Conservation (phyloP, 2,888 invertebrate species). For the Eristalis tenax region DNA sequence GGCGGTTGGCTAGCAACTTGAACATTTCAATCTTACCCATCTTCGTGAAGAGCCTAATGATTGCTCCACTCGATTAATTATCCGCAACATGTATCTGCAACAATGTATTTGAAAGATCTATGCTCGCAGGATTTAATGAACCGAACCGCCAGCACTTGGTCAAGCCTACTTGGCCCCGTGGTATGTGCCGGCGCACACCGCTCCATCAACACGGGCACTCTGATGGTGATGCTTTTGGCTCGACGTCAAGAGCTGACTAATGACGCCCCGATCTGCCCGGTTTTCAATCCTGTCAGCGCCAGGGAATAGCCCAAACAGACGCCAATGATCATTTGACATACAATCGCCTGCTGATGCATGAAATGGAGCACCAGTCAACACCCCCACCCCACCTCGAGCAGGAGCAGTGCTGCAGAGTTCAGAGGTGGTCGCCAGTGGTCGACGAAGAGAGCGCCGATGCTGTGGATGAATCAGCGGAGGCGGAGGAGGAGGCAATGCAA, state of each 20-base stretch:
- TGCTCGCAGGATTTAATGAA: not conserved
- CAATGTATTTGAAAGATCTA: not conserved
- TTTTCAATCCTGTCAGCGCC: too few species aligned
- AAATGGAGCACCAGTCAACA: not conserved
- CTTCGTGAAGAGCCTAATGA: not conserved
- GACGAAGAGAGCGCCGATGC: not conserved
- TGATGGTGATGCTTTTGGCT: slow-evolving; percentile 8
- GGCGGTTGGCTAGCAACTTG: not conserved
- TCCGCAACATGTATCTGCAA: slow-evolving; percentile 15
- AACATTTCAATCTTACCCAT: not conserved
- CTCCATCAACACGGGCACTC: slow-evolving; percentile 11
- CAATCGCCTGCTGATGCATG: not conserved
- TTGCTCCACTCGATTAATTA: not conserved
- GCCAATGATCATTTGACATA: not conserved
- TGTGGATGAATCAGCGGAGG: not conserved
- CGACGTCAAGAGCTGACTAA: slow-evolving; percentile 23
- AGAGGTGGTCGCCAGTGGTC: not conserved
- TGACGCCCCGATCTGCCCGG: not conserved
- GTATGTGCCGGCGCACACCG: not conserved
- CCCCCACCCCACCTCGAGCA: not conserved
- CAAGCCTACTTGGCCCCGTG: not conserved
- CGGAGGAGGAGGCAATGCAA: slow-evolving; percentile 27
- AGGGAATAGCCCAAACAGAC: not conserved
- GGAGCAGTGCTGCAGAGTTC: not conserved
- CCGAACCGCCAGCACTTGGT: not conserved